Conservation (phyloP, 2,797 vertebrate species). For the Graptemys geographica region DNA sequence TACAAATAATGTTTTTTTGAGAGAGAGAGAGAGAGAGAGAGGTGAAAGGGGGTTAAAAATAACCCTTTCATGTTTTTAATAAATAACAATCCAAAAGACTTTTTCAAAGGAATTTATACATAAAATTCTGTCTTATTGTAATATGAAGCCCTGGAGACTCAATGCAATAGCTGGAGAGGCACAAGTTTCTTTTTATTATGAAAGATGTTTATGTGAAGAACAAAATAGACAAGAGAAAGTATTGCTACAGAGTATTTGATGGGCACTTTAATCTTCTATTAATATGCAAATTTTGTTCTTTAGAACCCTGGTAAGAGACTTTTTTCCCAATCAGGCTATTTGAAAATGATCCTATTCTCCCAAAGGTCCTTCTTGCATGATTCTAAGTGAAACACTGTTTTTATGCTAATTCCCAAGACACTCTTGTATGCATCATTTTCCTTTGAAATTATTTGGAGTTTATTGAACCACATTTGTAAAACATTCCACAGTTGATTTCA, state of each 20-base stretch:
- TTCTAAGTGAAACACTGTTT: slow-evolving; percentile 79
- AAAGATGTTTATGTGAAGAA: slow-evolving; percentile 80
- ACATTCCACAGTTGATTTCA: slow-evolving; percentile 82
- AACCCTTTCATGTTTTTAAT: slow-evolving; percentile 70
- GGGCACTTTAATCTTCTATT: slow-evolving; percentile 84
- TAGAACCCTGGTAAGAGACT: slow-evolving; percentile 75
- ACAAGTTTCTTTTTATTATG: slow-evolving; percentile 76
- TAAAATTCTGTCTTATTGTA: slow-evolving; percentile 69
- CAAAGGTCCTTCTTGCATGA: slow-evolving; percentile 77
- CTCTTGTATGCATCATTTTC: slow-evolving; percentile 73
- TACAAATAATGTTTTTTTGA: not conserved
- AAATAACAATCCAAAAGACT: slow-evolving; percentile 65
- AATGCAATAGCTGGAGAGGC: slow-evolving; percentile 65
- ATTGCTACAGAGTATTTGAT: slow-evolving; percentile 80
- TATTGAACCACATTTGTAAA: slow-evolving; percentile 83
- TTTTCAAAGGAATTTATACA: slow-evolving; percentile 66
- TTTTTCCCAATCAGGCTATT: slow-evolving; percentile 70
- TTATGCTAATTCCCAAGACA: slow-evolving; percentile 79
- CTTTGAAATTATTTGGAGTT: slow-evolving; percentile 81
- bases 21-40: no score
- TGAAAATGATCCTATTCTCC: slow-evolving; percentile 79
- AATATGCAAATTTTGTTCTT: slow-evolving; percentile 84
- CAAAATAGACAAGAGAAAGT: slow-evolving; percentile 79
- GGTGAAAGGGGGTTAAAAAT: slow-evolving; percentile 22
- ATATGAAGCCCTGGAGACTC: slow-evolving; percentile 75